These are phyloP conservation scores for Choloepus didactylus DNA, from an alignment of 2,797 vertebrate species.

Conservation along the genomic window DNA sequence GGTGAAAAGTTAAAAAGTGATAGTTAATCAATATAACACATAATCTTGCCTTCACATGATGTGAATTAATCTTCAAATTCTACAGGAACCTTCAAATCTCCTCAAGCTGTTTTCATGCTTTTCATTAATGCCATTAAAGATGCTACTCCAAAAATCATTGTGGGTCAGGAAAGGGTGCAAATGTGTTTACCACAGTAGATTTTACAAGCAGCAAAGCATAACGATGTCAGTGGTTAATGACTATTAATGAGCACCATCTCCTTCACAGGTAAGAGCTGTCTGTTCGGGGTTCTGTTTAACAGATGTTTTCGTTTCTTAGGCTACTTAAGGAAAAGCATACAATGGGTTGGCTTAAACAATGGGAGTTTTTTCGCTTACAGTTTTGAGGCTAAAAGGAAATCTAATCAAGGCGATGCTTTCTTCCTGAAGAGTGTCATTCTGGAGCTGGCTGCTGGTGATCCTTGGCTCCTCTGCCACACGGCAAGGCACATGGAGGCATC, in stretches of 20 bases:
- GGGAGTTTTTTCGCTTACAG: no score
- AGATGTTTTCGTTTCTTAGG: background rate
- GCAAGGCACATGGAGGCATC: no score
- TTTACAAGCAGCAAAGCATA: background rate
- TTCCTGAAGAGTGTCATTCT: no score
- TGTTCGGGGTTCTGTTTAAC: background rate
- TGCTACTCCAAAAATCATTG: background rate
- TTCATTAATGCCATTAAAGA: background rate
- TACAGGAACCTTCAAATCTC: background rate
- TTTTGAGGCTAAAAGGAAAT: no score
- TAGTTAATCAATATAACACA: background rate
- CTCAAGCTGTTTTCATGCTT: conserved; percentile 15
- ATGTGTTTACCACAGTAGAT: background rate
- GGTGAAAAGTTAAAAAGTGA: background rate
- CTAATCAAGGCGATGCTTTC: no score
- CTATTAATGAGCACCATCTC: rapidly evolving
- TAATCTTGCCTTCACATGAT: background rate
- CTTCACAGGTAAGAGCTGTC: background rate
- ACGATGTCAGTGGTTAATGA: background rate
- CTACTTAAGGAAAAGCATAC: no score
- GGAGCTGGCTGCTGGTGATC: no score
- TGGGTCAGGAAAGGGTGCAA: background rate
- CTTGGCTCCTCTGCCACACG: no score
- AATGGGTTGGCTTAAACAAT: no score
- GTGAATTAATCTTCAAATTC: conserved; percentile 9